A percentile compares a stretch with the other conserved stretches of the same genome.
phyloP scores from a whole-genome alignment of 2,113 vertebrate species.

The Stictonetta naevosa region DNA sequence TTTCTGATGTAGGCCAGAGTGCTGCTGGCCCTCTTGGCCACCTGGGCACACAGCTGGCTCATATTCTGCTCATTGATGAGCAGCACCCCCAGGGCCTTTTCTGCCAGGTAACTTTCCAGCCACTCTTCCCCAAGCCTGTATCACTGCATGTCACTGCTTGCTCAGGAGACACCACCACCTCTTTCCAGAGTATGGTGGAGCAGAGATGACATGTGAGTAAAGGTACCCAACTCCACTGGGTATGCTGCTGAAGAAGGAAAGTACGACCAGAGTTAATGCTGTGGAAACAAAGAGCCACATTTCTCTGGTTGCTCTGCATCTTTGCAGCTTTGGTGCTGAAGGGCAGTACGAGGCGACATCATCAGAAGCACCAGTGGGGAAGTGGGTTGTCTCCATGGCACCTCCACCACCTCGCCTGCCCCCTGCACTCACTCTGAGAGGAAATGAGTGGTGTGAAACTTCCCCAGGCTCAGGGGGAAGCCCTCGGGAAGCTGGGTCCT shows the following conservation, averaged over 20 bases:
- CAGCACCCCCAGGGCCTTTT: not conserved
- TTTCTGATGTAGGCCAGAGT: not conserved
- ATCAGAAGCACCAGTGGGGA: not conserved
- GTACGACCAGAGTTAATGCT: too few species aligned
- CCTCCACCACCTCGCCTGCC: not conserved
- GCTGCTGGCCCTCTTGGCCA: not conserved
- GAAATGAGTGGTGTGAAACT: not conserved
- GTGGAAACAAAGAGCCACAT: not conserved
- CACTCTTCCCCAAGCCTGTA: not conserved
- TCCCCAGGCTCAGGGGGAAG: not conserved
- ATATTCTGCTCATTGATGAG: not conserved
- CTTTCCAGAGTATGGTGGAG: not conserved
- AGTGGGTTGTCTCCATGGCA: not conserved
- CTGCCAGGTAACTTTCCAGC: not conserved
- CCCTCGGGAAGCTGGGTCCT: accelerated
- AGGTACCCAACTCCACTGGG: not conserved
- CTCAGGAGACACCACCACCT: not conserved
- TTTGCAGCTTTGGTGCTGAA: not conserved
- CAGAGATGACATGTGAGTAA: not conserved
- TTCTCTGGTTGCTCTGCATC: not conserved
- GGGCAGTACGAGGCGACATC: not conserved
- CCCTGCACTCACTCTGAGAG: not conserved
- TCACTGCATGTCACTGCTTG: not conserved
- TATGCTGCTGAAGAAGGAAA: not conserved
- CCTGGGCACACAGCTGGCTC: not conserved